phyloP scores from a whole-genome alignment of 2,888 invertebrate genomes.

The Eupithecia insigniata region DNA sequence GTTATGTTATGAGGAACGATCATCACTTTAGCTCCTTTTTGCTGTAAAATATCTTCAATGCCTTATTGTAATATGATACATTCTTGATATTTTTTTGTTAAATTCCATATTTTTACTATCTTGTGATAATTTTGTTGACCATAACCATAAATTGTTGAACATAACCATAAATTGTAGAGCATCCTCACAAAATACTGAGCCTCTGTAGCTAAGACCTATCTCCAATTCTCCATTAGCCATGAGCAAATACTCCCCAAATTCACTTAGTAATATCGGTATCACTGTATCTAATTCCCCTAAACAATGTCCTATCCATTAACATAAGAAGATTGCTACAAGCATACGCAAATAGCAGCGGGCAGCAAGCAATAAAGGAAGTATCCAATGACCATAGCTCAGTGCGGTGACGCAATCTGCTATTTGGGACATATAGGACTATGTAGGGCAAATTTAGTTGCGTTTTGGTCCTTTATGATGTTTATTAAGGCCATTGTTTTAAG shows the following conservation, averaged over 20 bases:
- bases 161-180: not conserved
- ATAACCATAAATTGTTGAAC: not conserved
- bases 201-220: not conserved
- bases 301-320: constrained; percentile 32
- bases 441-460: constrained; percentile 26
- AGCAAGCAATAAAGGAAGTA: constrained; percentile 54
- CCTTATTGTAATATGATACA: not conserved
- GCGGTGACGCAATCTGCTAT: constrained; percentile 52
- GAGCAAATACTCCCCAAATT: not conserved
- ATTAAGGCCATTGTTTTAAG: not conserved
- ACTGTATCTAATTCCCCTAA: constrained; percentile 26
- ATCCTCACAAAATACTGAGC: not conserved
- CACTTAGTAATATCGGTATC: constrained; percentile 13
- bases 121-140: not conserved
- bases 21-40: not conserved
- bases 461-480: constrained; percentile 15
- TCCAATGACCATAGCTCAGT: constrained; percentile 63
- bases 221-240: constrained; percentile 4
- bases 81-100: not conserved
- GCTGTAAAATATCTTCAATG: not conserved
- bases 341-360: constrained; percentile 46
- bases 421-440: constrained; percentile 29
- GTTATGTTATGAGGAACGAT: not conserved
- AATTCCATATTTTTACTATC: not conserved
- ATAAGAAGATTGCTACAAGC: constrained; percentile 38